Conservation (phyloP, 2,113 vertebrate species). For the Calonectris borealis region DNA sequence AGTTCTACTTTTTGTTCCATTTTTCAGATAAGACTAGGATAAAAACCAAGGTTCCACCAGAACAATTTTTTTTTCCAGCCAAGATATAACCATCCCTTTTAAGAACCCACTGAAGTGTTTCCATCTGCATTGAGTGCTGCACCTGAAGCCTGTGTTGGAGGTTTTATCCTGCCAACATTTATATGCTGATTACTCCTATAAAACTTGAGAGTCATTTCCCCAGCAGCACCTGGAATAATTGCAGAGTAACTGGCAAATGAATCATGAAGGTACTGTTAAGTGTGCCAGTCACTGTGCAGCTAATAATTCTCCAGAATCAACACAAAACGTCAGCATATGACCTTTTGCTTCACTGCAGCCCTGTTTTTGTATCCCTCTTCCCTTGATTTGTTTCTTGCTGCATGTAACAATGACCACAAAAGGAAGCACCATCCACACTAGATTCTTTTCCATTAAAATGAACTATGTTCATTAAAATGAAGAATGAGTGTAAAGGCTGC, state of each 20-base stretch:
- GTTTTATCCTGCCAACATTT: conserved; percentile 74
- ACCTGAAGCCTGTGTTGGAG: conserved; percentile 65
- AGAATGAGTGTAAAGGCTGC: conserved; percentile 34
- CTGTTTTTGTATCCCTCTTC: conserved; percentile 55
- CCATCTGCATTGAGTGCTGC: conserved; percentile 67
- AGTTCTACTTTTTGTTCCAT: background rate
- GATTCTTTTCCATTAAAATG: conserved; percentile 57
- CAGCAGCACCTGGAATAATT: conserved; percentile 84
- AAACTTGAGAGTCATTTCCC: conserved; percentile 76
- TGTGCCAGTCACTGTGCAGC: conserved; percentile 68
- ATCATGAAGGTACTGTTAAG: conserved; percentile 70
- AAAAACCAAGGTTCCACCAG: conserved; percentile 24
- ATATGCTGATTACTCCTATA: conserved; percentile 75
- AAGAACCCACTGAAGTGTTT: conserved; percentile 56
- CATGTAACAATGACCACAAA: conserved; percentile 71
- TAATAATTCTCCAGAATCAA: conserved; percentile 73
- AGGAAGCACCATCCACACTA: conserved; percentile 62
- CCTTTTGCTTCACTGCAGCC: conserved; percentile 73
- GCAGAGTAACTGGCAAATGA: conserved; percentile 75
- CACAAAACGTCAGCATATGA: conserved; percentile 39
- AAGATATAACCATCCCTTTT: conserved; percentile 38
- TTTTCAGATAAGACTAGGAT: background rate
- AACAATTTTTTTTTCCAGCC: background rate
- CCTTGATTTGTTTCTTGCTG: conserved; percentile 67
- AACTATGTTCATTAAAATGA: background rate